phyloP scores from a whole-genome alignment of 1,140 invertebrate species.

The Drosophila bifasciata region DNA sequence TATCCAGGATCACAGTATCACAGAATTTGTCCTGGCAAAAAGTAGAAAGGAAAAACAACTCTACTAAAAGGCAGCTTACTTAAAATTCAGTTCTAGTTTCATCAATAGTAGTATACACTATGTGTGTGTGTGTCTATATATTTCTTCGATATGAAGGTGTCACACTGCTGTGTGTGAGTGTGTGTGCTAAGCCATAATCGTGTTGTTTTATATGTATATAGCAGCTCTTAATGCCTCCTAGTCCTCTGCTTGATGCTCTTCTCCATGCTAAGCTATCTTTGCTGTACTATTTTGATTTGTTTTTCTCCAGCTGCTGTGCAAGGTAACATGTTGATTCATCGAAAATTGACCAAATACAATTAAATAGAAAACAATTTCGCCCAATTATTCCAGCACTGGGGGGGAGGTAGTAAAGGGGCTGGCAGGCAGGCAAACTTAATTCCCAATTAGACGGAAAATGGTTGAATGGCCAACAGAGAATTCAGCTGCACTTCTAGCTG shows the following conservation, averaged over 20 bases:
- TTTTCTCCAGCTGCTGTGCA: not conserved
- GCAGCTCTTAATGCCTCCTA: constrained; percentile 70
- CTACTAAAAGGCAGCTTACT: too few relatives aligned
- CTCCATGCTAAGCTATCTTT: constrained; percentile 31
- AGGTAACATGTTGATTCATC: constrained; percentile 65
- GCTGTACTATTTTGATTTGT: not conserved
- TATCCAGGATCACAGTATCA: too few relatives aligned
- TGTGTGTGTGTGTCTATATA: too few relatives aligned
- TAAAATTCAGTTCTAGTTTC: too few relatives aligned
- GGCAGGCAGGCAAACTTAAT: constrained; percentile 14
- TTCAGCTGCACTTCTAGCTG: not conserved
- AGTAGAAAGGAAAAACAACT: too few relatives aligned
- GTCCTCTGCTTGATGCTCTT: constrained; percentile 48
- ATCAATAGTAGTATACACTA: too few relatives aligned
- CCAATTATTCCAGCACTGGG: not conserved
- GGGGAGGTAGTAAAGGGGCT: not conserved
- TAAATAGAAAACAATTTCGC: constrained; percentile 65
- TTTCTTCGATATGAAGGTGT: too few relatives aligned
- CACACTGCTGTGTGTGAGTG: constrained; percentile 7
- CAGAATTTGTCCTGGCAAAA: too few relatives aligned
- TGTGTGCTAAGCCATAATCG: constrained; percentile 67
- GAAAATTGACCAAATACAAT: constrained; percentile 75
- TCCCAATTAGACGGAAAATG: constrained; percentile 46
- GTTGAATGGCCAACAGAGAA: too few relatives aligned
- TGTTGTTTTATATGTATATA: constrained; percentile 64